A percentile compares a stretch with the other conserved stretches of the same genome.
phyloP scores from a whole-genome alignment of 1,140 invertebrate species.

The Scaptomyza hsui region DNA sequence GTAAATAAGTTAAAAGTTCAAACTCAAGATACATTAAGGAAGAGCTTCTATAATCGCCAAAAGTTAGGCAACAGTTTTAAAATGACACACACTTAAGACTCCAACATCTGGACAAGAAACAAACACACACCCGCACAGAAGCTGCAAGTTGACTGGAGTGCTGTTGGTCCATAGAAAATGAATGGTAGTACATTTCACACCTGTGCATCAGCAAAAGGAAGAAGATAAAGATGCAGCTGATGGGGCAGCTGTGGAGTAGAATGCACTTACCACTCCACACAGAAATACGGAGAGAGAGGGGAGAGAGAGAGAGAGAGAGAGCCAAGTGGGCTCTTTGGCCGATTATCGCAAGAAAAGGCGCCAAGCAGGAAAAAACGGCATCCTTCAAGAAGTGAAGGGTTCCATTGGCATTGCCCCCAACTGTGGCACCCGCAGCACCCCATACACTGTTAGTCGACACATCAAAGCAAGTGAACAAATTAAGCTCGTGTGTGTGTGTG shows the following conservation, averaged over 20 bases:
- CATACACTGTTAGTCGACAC: constrained; percentile 54
- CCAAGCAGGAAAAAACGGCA: constrained; percentile 37
- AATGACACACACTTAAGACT: constrained; percentile 17
- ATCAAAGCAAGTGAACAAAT: constrained; percentile 79
- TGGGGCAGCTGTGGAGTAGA: neutral
- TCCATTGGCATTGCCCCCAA: neutral
- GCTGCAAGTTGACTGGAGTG: constrained; percentile 14
- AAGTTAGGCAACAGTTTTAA: constrained; percentile 39
- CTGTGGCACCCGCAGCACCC: neutral
- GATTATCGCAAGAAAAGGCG: constrained; percentile 46
- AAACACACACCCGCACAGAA: neutral
- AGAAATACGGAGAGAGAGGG: neutral
- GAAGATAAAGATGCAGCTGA: neutral
- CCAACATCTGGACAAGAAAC: constrained; percentile 4
- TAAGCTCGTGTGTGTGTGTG: constrained; percentile 68
- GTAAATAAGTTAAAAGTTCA: constrained; percentile 10
- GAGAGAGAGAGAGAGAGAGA: neutral
- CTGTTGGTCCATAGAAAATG: constrained; percentile 22
- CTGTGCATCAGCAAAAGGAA: constrained; percentile 2
- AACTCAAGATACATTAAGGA: neutral
- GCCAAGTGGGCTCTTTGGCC: constrained; percentile 24
- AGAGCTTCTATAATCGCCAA: constrained; percentile 11
- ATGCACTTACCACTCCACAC: constrained; percentile 1
- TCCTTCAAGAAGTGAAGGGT: constrained; percentile 7
- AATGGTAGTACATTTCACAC: constrained; percentile 49